phyloP scores from a whole-genome alignment of 2,113 vertebrate genomes.

The Vicugna pacos region DNA sequence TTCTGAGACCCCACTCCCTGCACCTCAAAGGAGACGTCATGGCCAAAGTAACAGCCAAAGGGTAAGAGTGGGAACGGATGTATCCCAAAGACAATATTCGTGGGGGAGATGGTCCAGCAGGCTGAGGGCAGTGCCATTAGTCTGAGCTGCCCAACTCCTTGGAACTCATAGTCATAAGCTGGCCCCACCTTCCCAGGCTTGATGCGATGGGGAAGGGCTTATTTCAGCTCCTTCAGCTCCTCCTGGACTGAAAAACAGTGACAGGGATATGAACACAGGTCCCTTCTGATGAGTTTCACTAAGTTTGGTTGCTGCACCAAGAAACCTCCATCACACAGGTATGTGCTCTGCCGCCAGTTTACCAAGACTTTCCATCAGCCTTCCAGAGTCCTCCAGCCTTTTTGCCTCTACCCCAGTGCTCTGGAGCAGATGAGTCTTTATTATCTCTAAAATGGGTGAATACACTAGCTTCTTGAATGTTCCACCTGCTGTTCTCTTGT shows the following conservation, averaged over 20 bases:
- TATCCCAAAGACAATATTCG: slow-evolving; percentile 32
- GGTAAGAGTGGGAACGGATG: slow-evolving; percentile 32
- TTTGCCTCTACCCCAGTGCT: neutral
- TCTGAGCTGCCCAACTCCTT: neutral
- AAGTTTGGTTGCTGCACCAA: neutral
- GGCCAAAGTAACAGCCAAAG: slow-evolving; percentile 63
- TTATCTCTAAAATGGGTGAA: neutral
- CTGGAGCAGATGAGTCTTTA: neutral
- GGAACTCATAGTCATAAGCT: neutral
- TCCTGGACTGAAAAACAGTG: neutral
- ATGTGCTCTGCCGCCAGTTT: neutral
- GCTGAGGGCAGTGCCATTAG: neutral
- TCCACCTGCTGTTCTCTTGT: neutral
- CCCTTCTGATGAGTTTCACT: neutral
- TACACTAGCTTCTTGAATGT: neutral
- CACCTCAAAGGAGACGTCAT: neutral
- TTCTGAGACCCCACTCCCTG: neutral
- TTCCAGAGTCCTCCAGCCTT: neutral
- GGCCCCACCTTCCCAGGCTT: neutral
- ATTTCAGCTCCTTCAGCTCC: neutral
- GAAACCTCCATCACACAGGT: neutral
- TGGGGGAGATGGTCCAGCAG: neutral
- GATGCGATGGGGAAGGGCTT: neutral
- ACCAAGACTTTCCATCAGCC: neutral
- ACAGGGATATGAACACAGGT: neutral